Evolutionary conservation across 2,888 invertebrate species (phyloP), one percentile per base, ranked within the genome.

Genomic region (Rotaria macrura): DNA sequence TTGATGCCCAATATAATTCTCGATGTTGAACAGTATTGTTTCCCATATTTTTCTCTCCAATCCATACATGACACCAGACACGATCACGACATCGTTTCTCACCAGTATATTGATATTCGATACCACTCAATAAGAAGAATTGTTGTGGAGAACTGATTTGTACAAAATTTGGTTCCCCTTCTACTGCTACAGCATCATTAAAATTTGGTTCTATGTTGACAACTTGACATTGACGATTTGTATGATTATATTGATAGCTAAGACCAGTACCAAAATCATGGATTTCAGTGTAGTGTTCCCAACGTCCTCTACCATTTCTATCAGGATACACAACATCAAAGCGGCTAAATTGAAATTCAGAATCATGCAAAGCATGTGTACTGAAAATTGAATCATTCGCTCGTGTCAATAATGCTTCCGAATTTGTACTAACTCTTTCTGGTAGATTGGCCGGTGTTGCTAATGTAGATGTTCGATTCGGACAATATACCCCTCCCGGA

Each of bases 1-100:
- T 43, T n/a, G n/a, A 43, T 43, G 79, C 43, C 79, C 79, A 79
- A 43, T 79, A 79, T 43, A 40, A 79, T 43, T 79, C 79, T n/a
- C 34, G 79, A 43, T 43, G 43, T 79, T 79, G 43, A 20, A 79
- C n/a, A 5, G n/a, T n/a, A 12, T 79, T n/a, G 14, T 40, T 43
- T 43, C 17, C 5, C 0, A 43, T 25, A 4, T 0, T 2, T 79
- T 79, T 79, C 43, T 79, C 43, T 43, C 79, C 79, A 43, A 79
- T 40, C 79, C 79, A 79, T 14, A 79, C 79, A n/a, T 79, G 43
- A 43, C 79, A 79, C 43, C 43, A 43, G 20, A 79, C n/a, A n/a
- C 43, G 43, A 40, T 79, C 79, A 25, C 43, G 43, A 40, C 79
- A 79, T n/a, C 43, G 79, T n/a, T 79, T 40, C 14, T 43, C 43